Conservation (phyloP, 2,113 vertebrate genomes). For the Meleagris gallopavo region DNA sequence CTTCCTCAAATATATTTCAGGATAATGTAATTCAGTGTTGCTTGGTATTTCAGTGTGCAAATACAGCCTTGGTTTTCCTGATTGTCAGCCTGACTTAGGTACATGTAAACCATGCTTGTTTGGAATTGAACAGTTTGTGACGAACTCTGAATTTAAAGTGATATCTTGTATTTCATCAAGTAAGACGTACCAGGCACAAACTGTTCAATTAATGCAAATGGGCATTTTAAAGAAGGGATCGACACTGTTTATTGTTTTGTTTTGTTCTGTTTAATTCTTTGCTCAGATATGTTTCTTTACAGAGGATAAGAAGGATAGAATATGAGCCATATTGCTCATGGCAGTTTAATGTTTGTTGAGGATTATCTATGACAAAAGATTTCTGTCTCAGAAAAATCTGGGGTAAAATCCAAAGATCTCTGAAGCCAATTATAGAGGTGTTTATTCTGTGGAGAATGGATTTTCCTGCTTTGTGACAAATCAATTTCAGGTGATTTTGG, state of each 20-base stretch:
- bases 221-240: background rate
- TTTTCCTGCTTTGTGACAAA: background rate
- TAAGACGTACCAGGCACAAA: background rate
- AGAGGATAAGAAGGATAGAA: background rate
- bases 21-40: fast-evolving
- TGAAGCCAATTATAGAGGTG: background rate
- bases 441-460: background rate
- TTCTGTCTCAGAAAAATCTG: background rate
- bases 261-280: background rate
- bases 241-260: background rate
- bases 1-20: background rate
- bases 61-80: background rate
- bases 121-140: background rate
- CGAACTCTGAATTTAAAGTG: background rate
- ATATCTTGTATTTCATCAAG: background rate
- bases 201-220: background rate
- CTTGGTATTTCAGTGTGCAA: background rate
- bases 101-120: fast-evolving
- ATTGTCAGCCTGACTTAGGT: fast-evolving
- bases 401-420: fast-evolving
- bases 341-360: fast-evolving
- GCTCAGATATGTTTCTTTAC: background rate
- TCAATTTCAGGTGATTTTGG: background rate
- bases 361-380: background rate
- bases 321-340: background rate